Evolutionary conservation across 2,797 vertebrate species (phyloP).

Genomic region (Hipposideros larvatus): DNA sequence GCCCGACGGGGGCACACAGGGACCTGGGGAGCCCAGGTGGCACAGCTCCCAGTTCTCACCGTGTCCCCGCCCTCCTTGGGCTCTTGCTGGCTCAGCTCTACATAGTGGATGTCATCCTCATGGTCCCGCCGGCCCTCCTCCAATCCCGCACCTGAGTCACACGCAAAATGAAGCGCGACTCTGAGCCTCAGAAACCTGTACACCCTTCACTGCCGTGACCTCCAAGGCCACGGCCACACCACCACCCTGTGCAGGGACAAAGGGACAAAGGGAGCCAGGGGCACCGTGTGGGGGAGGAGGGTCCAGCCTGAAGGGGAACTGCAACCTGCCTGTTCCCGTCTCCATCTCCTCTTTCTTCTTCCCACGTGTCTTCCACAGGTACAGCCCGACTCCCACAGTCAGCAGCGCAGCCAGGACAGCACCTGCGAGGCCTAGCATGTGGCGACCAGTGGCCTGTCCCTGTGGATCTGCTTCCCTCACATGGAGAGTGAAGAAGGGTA

Average conservation of each 20-base stretch:
- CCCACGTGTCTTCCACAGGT: too few relatives aligned
- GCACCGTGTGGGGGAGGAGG: neutral
- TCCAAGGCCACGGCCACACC: neutral
- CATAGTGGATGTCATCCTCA: too few relatives aligned
- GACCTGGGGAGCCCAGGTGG: too few relatives aligned
- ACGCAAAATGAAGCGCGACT: too few relatives aligned
- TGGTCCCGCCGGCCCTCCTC: too few relatives aligned
- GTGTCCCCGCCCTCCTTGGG: neutral
- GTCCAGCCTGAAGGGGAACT: neutral
- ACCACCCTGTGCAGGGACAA: neutral
- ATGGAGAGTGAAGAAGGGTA: neutral
- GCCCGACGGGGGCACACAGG: too few relatives aligned
- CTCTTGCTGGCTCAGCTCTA: too few relatives aligned
- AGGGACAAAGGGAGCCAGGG: neutral
- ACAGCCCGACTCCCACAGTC: too few relatives aligned
- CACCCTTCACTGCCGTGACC: neutral
- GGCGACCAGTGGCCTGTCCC: too few relatives aligned
- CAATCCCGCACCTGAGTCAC: too few relatives aligned
- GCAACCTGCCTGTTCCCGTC: neutral
- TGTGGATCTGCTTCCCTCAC: neutral
- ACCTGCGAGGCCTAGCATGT: too few relatives aligned
- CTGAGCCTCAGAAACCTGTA: neutral
- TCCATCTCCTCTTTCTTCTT: neutral
- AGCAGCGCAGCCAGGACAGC: too few relatives aligned
- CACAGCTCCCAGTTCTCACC: neutral